These are phyloP conservation scores for Oryctes rhinoceros DNA, from an alignment of 1,140 invertebrate species.

Conservation along the genomic window DNA sequence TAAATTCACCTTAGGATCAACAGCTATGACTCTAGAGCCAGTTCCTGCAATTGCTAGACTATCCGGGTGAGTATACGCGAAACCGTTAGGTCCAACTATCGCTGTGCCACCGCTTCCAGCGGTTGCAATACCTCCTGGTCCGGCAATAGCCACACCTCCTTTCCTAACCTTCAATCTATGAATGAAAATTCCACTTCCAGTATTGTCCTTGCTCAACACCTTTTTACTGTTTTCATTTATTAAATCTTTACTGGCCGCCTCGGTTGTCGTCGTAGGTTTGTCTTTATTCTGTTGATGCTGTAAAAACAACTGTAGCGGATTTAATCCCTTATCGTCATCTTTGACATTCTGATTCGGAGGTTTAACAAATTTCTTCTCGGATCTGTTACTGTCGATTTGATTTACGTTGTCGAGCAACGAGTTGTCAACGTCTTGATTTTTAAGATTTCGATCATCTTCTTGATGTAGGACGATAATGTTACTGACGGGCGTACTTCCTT, in stretches of 20 bases:
- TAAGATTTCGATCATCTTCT: background rate
- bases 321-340: conserved; percentile 24
- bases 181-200: conserved; percentile 68
- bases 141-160: conserved; percentile 78
- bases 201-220: conserved; percentile 56
- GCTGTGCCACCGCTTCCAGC: conserved; percentile 77
- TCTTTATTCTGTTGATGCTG: conserved; percentile 39
- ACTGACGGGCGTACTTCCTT: background rate
- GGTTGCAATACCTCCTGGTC: conserved; percentile 76
- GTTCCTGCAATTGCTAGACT: conserved; percentile 75
- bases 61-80: conserved; percentile 74
- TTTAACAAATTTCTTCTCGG: conserved; percentile 12
- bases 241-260: conserved; percentile 31
- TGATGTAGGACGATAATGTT: background rate
- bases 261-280: conserved; percentile 2
- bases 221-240: conserved; percentile 48
- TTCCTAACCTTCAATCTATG: conserved; percentile 71
- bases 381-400: background rate
- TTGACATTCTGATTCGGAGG: background rate
- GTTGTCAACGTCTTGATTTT: background rate
- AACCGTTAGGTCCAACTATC: conserved; percentile 76
- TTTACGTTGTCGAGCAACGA: background rate
- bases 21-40: conserved; percentile 69
- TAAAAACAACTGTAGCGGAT: background rate
- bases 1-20: conserved; percentile 67